Base-by-base conservation (phyloP, 2,888 invertebrate genomes). In the Callosobruchus maculatus region DNA sequence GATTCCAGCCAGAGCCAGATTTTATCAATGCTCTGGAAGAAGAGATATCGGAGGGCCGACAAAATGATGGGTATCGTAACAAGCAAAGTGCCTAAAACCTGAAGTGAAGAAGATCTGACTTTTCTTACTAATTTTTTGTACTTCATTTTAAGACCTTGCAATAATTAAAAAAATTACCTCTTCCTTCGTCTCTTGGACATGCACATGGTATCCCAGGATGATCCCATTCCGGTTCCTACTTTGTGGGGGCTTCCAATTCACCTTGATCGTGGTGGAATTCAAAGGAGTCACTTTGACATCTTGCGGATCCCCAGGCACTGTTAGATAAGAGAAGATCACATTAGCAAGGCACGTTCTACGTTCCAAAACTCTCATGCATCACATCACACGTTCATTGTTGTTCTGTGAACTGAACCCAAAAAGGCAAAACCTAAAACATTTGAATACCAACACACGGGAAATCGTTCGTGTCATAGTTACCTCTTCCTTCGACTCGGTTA, bases 271-370 rank as follows among this genome's bases (percentile, higher is more conserved):
- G n/a, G 98, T 98, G 0, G 99, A 98, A 89, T 98, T 99, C 85
- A 98, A 90, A 22, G 96, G 92, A 77, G 91, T 92, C 69, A 94
- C 95, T 87, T 94, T 93, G 78, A 99, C 97, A 84, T 96, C 95
- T 88, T 95, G 95, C 71, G 99, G 99, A 88, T 97, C 95, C 79
- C 98, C 98, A 82, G 99, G 99, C 91, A 99, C 99, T 99, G 92
- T 88, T 90, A 89, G 87, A 77, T 73, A 71, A 74, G 70, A 76
- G 74, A 74, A 70, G 69, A 66, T 20, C 22, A 71, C 30, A 69
- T 67, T 72, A 67, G 71, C 67, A 49, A n/a, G 21, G 22, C 21
- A 49, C 20, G 30, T 13, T 71, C 71, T 13, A n/a, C n/a, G 4
- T 30, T 66, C 68, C 22, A 67, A 71, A 73, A 74, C 68, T 70